Evolutionary conservation across 2,113 vertebrate genomes (phyloP).

Genomic region (Mobula hypostoma): DNA sequence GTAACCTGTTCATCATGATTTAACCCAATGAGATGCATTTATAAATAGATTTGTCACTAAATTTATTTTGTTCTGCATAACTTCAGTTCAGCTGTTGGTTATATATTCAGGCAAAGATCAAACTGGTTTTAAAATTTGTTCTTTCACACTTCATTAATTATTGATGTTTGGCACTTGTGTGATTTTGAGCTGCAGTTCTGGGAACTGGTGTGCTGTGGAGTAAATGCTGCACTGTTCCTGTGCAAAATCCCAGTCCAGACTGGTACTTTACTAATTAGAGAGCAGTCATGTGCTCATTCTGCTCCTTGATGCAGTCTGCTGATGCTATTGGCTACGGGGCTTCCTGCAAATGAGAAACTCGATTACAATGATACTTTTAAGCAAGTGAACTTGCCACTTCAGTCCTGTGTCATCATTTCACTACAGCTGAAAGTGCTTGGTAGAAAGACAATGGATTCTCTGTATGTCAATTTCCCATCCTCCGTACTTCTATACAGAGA

Average conservation of each 20-base stretch:
- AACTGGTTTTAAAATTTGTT: background rate
- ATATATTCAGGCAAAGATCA: background rate
- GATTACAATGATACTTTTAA: background rate
- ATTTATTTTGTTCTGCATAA: background rate
- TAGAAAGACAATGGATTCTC: constrained; percentile 14
- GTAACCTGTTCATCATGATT: background rate
- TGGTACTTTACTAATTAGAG: constrained; percentile 24
- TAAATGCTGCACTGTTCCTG: background rate
- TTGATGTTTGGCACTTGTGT: background rate
- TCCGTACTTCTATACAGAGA: background rate
- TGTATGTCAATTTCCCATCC: background rate
- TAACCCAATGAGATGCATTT: background rate
- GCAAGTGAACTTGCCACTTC: background rate
- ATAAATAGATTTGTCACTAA: background rate
- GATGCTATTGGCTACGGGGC: background rate
- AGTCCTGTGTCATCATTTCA: background rate
- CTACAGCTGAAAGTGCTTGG: background rate
- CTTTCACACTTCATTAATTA: background rate
- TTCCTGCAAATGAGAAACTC: background rate
- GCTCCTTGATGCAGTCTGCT: background rate
- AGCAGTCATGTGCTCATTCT: constrained; percentile 4
- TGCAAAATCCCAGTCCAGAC: background rate
- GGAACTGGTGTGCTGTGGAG: background rate
- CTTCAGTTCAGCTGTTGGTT: background rate
- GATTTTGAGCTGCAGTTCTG: background rate